These are phyloP conservation scores for Molossus alvarezi DNA, from an alignment of 2,797 vertebrate genomes.

Conservation along the genomic window DNA sequence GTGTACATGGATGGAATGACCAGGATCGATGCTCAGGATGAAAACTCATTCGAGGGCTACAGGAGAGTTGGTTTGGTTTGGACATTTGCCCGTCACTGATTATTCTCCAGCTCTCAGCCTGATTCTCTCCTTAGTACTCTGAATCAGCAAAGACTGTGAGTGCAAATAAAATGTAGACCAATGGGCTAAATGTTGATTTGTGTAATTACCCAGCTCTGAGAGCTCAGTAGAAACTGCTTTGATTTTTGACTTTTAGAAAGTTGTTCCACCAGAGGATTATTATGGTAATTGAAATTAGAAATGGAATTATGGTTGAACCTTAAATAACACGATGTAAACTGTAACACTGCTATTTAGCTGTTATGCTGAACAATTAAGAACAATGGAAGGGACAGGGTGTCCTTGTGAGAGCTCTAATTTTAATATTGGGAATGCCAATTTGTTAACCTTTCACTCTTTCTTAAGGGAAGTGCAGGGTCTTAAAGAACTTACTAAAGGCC, in stretches of 20 bases:
- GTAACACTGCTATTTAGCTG: conserved; percentile 73
- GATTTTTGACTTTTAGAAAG: conserved; percentile 70
- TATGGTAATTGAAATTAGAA: conserved; percentile 74
- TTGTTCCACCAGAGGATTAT: conserved; percentile 60
- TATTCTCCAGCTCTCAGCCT: background rate
- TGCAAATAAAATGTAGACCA: background rate
- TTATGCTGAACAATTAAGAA: background rate
- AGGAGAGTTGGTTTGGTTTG: background rate
- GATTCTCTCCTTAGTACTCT: background rate
- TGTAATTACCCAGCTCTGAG: conserved; percentile 19
- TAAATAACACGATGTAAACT: conserved; percentile 26
- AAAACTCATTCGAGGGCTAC: background rate
- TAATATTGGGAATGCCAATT: conserved; percentile 70
- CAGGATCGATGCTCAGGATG: background rate
- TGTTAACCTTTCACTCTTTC: conserved; percentile 73
- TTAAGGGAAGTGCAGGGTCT: conserved; percentile 71
- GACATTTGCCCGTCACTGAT: background rate
- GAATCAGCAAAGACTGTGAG: background rate
- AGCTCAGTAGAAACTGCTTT: conserved; percentile 58
- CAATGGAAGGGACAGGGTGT: conserved; percentile 46
- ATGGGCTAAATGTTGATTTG: conserved; percentile 29
- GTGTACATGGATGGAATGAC: background rate
- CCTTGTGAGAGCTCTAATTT: conserved; percentile 72
- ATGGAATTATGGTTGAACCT: conserved; percentile 62
- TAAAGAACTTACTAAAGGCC: conserved; percentile 51